phyloP scores from a whole-genome alignment of 1,140 invertebrate genomes.

The Pogonognathellus flavescens region DNA sequence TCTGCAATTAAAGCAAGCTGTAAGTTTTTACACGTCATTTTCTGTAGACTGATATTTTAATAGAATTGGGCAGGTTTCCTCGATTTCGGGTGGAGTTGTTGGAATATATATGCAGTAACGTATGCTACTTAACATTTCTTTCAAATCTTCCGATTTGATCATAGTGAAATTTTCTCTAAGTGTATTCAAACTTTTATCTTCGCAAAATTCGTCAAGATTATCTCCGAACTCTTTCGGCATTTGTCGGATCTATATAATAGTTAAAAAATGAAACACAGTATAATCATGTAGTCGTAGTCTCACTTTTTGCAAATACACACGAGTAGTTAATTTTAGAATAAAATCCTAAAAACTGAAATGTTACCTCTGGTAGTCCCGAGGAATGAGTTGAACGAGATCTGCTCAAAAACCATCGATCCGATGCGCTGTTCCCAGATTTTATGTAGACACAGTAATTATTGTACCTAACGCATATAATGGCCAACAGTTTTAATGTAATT shows the following conservation, averaged over 20 bases:
- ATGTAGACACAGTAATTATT: neutral
- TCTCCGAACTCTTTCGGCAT: conserved; percentile 2
- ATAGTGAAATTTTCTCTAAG: neutral
- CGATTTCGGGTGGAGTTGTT: neutral
- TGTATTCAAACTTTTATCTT: neutral
- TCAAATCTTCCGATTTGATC: neutral
- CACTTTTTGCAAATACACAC: neutral
- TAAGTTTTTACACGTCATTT: too few relatives aligned
- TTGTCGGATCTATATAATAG: neutral
- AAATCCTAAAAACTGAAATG: neutral
- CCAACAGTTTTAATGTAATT: neutral
- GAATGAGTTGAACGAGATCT: neutral
- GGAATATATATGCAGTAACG: neutral
- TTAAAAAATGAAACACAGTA: neutral
- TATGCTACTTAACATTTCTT: neutral
- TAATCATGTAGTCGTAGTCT: neutral
- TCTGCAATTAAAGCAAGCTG: too few relatives aligned
- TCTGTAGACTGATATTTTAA: too few relatives aligned
- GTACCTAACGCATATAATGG: neutral
- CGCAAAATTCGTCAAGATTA: neutral
- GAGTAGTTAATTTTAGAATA: neutral
- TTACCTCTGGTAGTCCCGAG: neutral
- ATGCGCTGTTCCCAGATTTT: neutral
- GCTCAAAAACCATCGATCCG: conserved; percentile 1
- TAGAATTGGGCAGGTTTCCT: too few relatives aligned